Evolutionary conservation across 2,113 vertebrate genomes (phyloP), one percentile per base, ranked within the genome.

Genomic region (Fulica atra): DNA sequence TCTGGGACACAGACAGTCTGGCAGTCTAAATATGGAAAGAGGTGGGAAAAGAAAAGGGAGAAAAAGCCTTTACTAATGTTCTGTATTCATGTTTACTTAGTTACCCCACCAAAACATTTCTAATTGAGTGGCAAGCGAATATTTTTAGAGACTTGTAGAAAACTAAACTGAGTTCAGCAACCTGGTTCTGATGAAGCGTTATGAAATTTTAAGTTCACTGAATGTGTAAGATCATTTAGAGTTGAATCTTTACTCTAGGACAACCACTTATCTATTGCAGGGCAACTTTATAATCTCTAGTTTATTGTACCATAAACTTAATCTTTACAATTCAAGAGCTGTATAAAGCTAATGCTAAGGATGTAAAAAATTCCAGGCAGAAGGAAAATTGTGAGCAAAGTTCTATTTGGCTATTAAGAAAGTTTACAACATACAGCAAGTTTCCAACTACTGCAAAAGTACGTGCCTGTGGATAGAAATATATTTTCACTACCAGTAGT

Each of bases 101-200:
- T 92, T 94, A 97, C 81, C 48, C 57, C 56, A 82, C 56, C 42
- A 42, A 95, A 97, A 96, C 94, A 79, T 93, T 94, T 85, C 95
- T 93, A 86, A 96, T 85, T 64, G 64, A 83, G 54, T 82, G 38
- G 80, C 86, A 95, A 93, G 74, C 0, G 54, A 82, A 15, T 92
- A 93, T 92, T 96, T 95, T 92, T 95, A 63, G 81, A 38, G 35
- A 33, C 31, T 44, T 70, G 54, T 51, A 88, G 68, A 90, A 80
- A 93, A 91, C 13, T 71, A 42, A 89, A 87, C 36, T 19, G 69
- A 92, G 65, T 40, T 86, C 40, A 91, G 81, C 83, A 92, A 48
- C 64, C 21, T 44, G 33, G 38, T 64, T 13, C 50, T 76, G 25
- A 61, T 36, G 53, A 87, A 91, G 61, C 31, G 25, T 61, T 85